Conservation (phyloP, 2,888 invertebrate genomes). For the Coelopa pilipes region DNA sequence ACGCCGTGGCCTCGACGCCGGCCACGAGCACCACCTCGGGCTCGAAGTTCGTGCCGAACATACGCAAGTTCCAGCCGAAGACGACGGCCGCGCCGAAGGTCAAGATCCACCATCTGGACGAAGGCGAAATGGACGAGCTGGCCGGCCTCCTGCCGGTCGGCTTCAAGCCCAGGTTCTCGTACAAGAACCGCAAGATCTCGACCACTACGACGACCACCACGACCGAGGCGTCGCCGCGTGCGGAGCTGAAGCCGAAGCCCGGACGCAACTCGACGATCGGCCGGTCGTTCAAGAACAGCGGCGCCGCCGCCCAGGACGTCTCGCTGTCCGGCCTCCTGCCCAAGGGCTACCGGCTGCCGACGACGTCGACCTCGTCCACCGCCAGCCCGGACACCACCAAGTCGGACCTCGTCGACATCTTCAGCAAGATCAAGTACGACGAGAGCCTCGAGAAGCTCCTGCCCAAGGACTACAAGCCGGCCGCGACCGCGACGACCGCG, state of each 20-base stretch:
- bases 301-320: conserved; percentile 69
- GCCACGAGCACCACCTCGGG: conserved; percentile 65
- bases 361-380: conserved; percentile 23
- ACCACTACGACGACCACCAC: conserved; percentile 67
- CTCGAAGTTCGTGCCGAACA: conserved; percentile 72
- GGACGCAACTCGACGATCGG: conserved; percentile 64
- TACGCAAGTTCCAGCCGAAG: conserved; percentile 74
- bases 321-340: conserved; percentile 69
- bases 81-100: conserved; percentile 63
- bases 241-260: conserved; percentile 50
- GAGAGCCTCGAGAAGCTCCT: conserved; percentile 65
- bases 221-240: conserved; percentile 47
- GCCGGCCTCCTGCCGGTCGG: conserved; percentile 74
- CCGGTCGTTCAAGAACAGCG: conserved; percentile 71
- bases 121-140: conserved; percentile 70
- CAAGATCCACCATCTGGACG: conserved; percentile 59
- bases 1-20: conserved; percentile 56
- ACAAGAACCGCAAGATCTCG: conserved; percentile 68
- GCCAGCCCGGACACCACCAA: conserved; percentile 38
- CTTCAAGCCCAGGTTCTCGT: conserved; percentile 71
- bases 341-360: conserved; percentile 72
- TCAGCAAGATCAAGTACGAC: conserved; percentile 62
- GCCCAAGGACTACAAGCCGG: conserved; percentile 69
- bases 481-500: conserved; percentile 55
- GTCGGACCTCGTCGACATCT: conserved; percentile 54